phyloP scores from a whole-genome alignment of 53 echinoderm and acorn worm genomes.

The Astropecten irregularis region DNA sequence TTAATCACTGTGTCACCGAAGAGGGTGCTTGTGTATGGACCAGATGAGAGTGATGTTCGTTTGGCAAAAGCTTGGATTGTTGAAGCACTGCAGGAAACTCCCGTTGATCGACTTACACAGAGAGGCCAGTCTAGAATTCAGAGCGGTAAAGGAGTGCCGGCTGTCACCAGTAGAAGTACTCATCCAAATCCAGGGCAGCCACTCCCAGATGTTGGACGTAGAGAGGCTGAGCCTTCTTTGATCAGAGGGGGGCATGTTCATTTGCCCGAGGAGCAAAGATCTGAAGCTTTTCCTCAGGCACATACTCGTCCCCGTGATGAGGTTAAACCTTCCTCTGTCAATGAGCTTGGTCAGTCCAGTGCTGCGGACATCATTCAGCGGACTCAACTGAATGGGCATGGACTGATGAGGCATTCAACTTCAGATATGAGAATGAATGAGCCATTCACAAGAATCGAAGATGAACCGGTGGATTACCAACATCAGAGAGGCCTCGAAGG shows the following conservation, averaged over 20 bases:
- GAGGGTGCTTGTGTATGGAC: constrained; percentile 48
- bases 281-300: background rate
- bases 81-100: background rate
- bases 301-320: background rate
- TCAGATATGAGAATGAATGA: background rate
- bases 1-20: constrained; percentile 18
- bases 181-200: background rate
- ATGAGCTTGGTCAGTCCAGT: background rate
- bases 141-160: background rate
- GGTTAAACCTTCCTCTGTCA: background rate
- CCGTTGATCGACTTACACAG: background rate
- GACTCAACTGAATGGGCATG: background rate
- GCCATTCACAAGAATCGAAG: background rate
- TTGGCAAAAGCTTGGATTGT: constrained; percentile 8
- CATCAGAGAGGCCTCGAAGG: background rate
- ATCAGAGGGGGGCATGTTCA: background rate
- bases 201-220: background rate
- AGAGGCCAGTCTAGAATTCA: background rate
- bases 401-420: background rate
- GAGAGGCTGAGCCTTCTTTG: background rate
- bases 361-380: background rate
- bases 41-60: constrained; percentile 28
- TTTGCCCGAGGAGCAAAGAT: background rate
- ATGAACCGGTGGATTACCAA: constrained; percentile 12
- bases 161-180: background rate